Percentiles rank a stretch among this genome's conserved stretches.
Evolutionary conservation across 2,113 vertebrate genomes (phyloP).

Genomic region (Gulo gulo): DNA sequence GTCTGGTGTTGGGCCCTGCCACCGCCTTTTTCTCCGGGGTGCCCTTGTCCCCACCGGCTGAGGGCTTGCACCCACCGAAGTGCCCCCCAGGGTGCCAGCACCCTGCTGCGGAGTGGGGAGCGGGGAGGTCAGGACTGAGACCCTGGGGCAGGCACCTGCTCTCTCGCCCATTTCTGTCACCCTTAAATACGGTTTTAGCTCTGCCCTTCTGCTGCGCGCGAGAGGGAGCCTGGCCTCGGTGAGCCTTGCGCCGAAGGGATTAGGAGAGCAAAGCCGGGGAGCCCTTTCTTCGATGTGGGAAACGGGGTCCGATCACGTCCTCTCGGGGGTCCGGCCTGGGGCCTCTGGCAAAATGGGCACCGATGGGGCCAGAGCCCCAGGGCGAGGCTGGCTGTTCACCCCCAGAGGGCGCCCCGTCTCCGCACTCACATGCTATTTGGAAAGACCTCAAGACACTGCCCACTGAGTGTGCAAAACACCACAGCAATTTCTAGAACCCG

Average conservation of each 20-base stretch:
- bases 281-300: neutral
- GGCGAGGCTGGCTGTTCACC: neutral
- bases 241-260: neutral
- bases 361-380: rapidly evolving
- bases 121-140: neutral
- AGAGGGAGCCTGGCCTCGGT: neutral
- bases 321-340: neutral
- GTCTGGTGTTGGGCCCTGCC: neutral
- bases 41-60: neutral
- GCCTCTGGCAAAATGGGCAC: neutral
- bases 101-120: no score
- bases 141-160: no score
- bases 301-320: no score
- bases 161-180: neutral
- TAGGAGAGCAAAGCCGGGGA: neutral
- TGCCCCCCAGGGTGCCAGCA: neutral
- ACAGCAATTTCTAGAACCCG: neutral
- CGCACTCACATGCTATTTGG: neutral
- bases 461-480: neutral
- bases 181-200: neutral
- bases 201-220: neutral
- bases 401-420: neutral
- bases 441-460: neutral
- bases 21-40: neutral
- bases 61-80: neutral